Evolutionary conservation across 1,140 invertebrate genomes (phyloP).

Genomic region (Polyergus mexicanus): DNA sequence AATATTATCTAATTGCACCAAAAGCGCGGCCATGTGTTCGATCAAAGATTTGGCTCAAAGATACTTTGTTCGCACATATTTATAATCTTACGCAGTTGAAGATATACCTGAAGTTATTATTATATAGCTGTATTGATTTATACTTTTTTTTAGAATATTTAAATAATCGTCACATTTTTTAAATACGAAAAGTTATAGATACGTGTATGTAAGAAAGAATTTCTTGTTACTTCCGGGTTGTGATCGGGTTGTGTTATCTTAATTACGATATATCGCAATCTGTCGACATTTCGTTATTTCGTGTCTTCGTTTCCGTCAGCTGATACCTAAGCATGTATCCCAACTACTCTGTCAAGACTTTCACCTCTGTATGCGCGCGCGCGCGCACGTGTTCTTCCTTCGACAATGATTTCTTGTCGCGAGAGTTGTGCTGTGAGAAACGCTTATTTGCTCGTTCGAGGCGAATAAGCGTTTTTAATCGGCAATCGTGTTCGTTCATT

Average conservation of each 20-base stretch:
- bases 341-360: slow-evolving; percentile 62
- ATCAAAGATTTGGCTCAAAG: background rate
- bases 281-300: background rate
- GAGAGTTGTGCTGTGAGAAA: background rate
- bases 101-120: background rate
- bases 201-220: background rate
- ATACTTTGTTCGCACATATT: background rate
- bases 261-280: background rate
- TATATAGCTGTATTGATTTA: background rate
- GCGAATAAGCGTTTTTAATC: slow-evolving; percentile 26
- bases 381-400: slow-evolving; percentile 37
- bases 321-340: slow-evolving; percentile 43
- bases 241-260: slow-evolving; percentile 10
- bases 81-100: background rate
- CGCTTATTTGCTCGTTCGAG: background rate
- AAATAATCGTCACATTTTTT: background rate
- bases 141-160: background rate
- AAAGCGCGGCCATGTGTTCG: slow-evolving; percentile 7
- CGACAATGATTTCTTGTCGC: slow-evolving; percentile 62
- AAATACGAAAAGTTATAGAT: background rate
- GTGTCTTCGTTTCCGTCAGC: slow-evolving; percentile 64
- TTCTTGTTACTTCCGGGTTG: background rate
- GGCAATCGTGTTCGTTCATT: background rate
- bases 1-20: background rate
- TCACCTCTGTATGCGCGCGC: slow-evolving; percentile 45